Evolutionary conservation across 2,797 vertebrate species (phyloP).

Genomic region (Sarcophilus harrisii): DNA sequence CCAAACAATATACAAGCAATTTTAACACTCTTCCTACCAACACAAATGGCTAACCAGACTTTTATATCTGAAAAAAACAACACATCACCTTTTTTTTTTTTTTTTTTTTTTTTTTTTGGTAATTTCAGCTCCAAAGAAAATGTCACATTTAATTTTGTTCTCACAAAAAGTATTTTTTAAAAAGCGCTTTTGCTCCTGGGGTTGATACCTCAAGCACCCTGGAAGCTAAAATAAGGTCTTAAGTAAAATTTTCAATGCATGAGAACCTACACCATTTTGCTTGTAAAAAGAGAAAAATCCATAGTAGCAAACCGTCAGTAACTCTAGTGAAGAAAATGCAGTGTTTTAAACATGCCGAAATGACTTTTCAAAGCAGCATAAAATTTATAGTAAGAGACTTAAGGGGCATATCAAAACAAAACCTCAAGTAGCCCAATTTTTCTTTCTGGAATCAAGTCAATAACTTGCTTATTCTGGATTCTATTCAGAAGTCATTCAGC

Average conservation of each 20-base stretch:
- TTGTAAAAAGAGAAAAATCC: constrained; percentile 32
- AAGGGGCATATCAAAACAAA: constrained; percentile 71
- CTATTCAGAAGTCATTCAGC: constrained; percentile 72
- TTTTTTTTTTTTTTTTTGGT: background rate
- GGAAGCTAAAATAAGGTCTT: constrained; percentile 43
- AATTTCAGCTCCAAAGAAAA: background rate
- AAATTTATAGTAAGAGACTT: constrained; percentile 69
- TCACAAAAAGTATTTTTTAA: background rate
- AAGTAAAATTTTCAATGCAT: constrained; percentile 30
- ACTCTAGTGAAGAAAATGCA: background rate
- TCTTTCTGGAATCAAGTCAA: constrained; percentile 71
- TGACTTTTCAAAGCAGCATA: constrained; percentile 73
- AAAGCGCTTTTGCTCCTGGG: constrained; percentile 27
- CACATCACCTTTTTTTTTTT: background rate
- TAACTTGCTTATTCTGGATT: constrained; percentile 77
- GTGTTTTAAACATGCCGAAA: constrained; percentile 64
- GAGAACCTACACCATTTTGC: constrained; percentile 41
- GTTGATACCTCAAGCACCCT: constrained; percentile 41
- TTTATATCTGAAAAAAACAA: background rate
- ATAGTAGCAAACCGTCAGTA: background rate
- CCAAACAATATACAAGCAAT: background rate
- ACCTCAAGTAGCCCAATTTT: constrained; percentile 63
- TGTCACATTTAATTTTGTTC: background rate
- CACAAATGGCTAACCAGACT: background rate
- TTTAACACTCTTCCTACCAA: background rate